Base-by-base conservation (phyloP, 2,888 invertebrate genomes). In the Galeopsomyia nigrocyanea region DNA sequence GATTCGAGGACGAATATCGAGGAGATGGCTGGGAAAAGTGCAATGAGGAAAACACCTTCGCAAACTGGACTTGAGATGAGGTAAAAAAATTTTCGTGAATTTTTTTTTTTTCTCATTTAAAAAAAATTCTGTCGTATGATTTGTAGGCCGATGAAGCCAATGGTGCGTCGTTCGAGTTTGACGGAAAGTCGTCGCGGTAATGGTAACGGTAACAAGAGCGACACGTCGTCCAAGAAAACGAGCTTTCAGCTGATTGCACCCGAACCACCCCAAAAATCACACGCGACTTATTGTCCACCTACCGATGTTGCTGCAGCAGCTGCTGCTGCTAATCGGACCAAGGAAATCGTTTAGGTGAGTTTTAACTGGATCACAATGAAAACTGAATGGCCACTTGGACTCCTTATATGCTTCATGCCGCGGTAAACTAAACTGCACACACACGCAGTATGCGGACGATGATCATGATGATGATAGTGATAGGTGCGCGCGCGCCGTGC, bases 41-140 rank as follows among this genome's bases (percentile, higher is more conserved):
- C 70, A 77, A 74, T 80, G 75, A 79, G 76, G 51, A 82, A 79
- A 61, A 80, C 82, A 14, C 76, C 82, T 2, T 82, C 83, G 6
- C 76, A 80, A 16, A 71, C 78, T 21, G 81, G 80, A 55, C 77
- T 82, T 50, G 83, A 83, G 31, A 75, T 81, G 50, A 82, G 81
- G 84, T 84, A 73, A 71, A 26, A 26, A 26, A 26, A 26, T 26
- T 26, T 26, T 2, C 26, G 26, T 5, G 26, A n/a, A n/a, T n/a
- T n/a, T n/a, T n/a, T n/a, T n/a, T n/a, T n/a, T n/a, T n/a, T n/a
- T n/a, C n/a, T n/a, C n/a, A n/a, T n/a, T n/a, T n/a, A n/a, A n/a
- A n/a, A n/a, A n/a, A n/a, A n/a, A n/a, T n/a, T n/a, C n/a, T n/a
- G n/a, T n/a, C n/a, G n/a, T n/a, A n/a, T 49, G 47, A 16, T 62